Evolutionary conservation across 2,113 vertebrate genomes (phyloP), one percentile per base, ranked within the genome.

Genomic region (Sula dactylatra): DNA sequence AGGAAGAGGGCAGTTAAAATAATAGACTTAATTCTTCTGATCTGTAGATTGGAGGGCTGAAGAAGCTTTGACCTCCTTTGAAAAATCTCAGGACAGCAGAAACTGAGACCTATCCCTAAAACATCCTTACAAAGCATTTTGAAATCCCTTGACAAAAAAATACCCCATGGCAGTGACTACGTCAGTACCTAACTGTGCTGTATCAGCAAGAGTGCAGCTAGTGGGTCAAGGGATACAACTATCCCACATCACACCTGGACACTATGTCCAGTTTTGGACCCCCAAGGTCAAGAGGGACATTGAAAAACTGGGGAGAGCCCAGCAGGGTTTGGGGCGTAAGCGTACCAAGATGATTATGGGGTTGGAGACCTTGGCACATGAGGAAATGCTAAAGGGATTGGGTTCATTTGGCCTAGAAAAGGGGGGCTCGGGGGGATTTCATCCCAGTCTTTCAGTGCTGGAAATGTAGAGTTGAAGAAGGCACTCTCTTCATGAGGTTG

Each of bases 301-400:
- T 12, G 38, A 61, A 93, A 85, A 69, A 42, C 4, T 13, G 8
- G 26, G 22, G 16, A 34, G 25, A 81, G 29, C 13, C 47, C 56
- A 84, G 27, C 1, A 1, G 31, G 18, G 6, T 5, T 8, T 13
- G 21, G 3, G 7, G 36, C 15, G 8, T 49, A 78, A 58, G 19
- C 0, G 1, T 8, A 26, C 8, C 2, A 9, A 32, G 14, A 34
- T 38, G 15, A 15, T 54, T 64, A 9, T 10, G 13, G 17, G 16
- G 14, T 14, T 83, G 49, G 49, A 80, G 31, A 62, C 21, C 10
- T 40, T 77, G 40, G n/a, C 70, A 42, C 7, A 9, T 24, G 13
- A 90, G 61, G 16, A 55, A 84, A 62, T 11, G 38, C 25, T 78
- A 38, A 66, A 74, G 42, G 29, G 29, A 49, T 2, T 45, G 7